Base-by-base conservation (phyloP, 2,113 vertebrate species). In the Donacobius atricapilla region DNA sequence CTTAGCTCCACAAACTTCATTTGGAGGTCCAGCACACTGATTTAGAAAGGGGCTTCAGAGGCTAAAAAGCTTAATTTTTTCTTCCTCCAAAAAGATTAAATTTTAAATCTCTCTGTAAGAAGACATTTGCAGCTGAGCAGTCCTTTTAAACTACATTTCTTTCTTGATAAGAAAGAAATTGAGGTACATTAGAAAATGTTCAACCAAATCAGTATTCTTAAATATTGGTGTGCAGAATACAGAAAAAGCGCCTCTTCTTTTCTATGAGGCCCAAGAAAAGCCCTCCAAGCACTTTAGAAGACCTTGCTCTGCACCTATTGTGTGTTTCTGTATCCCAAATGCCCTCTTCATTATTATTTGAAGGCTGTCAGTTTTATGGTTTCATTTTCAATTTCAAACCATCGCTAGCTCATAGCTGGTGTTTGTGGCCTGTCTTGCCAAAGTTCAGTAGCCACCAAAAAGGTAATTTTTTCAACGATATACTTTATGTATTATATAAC, bases 101-200 rank as follows among this genome's bases (percentile, higher is more conserved):
- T 95, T 95, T 91, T 72, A 87, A 75, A 87, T 48, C 64, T 89
- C 40, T 83, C 72, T 82, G 40, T 91, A 76, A 89, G 80, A 89
- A 80, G 82, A 79, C 82, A 63, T 87, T 85, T 88, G 54, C 63
- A 95, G 54, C 50, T 88, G 70, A 96, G 73, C 35, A 77, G 61
- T 42, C 68, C 54, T 89, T 93, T 85, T 63, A 82, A 89, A 61
- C 53, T 22, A 69, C 53, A 76, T 82, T 83, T 53, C 45, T 77
- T 45, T 76, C 73, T 83, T 50, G 19, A 58, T 73, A 63, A 10
- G 66, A 60, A 71, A 82, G 61, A 91, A 92, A 94, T 48, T 79
- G 65, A 81, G 91, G 39, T 63, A 68, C 69, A 75, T 65, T 73
- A 83, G 50, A 77, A 94, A 90, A 90, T 18, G 54, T 87, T 89